Conservation (phyloP, 2,888 invertebrate genomes). For the Rotaria macrura region DNA sequence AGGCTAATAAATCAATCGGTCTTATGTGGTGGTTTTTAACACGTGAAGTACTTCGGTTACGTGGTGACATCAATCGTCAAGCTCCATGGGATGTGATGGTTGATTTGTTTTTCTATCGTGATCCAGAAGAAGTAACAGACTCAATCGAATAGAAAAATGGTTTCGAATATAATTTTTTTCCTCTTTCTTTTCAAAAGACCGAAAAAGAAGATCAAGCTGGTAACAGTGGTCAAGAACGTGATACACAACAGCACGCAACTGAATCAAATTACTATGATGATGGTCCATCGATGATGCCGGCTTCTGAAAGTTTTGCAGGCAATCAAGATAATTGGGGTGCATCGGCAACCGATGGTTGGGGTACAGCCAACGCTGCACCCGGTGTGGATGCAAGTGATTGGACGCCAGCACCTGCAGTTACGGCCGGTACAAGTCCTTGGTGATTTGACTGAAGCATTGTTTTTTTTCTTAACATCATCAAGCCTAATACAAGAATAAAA, state of each 20-base stretch:
- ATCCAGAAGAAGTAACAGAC: slow-evolving; percentile 47
- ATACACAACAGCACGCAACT: not conserved
- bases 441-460: not conserved
- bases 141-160: no score
- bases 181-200: no score
- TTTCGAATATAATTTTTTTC: no score
- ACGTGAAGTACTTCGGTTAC: slow-evolving; percentile 78
- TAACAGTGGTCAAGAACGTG: not conserved
- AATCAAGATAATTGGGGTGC: slow-evolving; percentile 6
- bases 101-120: slow-evolving; percentile 97
- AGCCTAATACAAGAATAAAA: not conserved
- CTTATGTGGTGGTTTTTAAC: slow-evolving; percentile 98
- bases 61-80: slow-evolving; percentile 80
- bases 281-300: not conserved
- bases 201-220: slow-evolving; percentile 5
- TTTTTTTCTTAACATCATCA: not conserved
- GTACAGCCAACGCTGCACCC: not conserved
- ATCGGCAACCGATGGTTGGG: not conserved
- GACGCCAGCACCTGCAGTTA: not conserved
- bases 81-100: slow-evolving; percentile 93
- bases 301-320: not conserved
- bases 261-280: not conserved
- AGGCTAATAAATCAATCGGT: slow-evolving; percentile 85
- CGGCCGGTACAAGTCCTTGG: not conserved
- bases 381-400: not conserved